Base-by-base conservation (phyloP, 2,888 invertebrate genomes). In the Dorcus hopei region DNA sequence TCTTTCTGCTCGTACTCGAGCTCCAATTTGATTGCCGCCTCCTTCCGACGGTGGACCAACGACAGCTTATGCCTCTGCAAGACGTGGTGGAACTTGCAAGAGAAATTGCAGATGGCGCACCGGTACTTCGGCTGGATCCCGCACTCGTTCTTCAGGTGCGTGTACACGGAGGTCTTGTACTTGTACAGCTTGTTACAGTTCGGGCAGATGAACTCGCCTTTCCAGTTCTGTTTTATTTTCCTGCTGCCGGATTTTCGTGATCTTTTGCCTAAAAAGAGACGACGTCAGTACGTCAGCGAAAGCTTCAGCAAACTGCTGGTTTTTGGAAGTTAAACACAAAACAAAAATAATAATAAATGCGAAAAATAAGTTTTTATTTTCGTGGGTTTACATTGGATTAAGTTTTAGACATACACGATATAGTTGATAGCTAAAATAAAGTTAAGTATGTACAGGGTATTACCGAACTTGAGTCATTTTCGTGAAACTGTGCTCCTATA, bases 111-210 rank as follows among this genome's bases (percentile, higher is more conserved):
- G 9, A 66, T 54, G 7, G 63, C 60, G 55, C 76, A 76, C 38
- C 65, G 64, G 54, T 72, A 74, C 58, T 67, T 64, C 3, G 71
- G 73, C 4, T 59, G 51, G 57, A 72, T 70, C 7, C 85, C 84
- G 74, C 91, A 91, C 74, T 90, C 90, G 77, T 87, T 86, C 73
- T 85, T 85, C 70, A 86, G 82, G 75, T 90, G 90, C 52, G 89
- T 85, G 73, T 86, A 87, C 51, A 90, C 80, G 9, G 88, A 89
- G 55, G 88, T 87, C 74, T 88, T 88, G 77, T 86, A 85, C 76
- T 87, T 87, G 81, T 92, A 93, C 57, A 85, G 84, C 79, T 91
- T 92, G 59, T 87, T 86, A 76, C 92, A 93, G 61, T 80, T 81
- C 63, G 83, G 84, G 78, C 89, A 89, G 9, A 71, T 54, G 56